Conservation (phyloP, 2,797 vertebrate species). For the Orientallactaga sibirica region DNA sequence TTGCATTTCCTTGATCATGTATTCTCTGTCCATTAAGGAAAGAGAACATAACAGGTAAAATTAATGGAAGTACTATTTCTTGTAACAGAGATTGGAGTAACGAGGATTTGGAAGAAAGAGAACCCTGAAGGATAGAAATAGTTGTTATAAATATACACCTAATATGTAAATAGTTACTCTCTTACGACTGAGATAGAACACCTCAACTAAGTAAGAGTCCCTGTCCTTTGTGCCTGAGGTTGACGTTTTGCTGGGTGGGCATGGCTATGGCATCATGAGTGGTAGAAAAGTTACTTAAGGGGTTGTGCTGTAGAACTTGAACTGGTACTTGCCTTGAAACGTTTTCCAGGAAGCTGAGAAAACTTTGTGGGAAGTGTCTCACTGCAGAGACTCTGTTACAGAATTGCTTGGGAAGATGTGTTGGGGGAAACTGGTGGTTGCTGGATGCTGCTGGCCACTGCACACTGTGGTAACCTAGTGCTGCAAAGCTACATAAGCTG, state of each 20-base stretch:
- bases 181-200: background rate
- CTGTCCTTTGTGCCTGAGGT: background rate
- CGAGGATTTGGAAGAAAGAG: background rate
- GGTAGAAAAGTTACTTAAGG: background rate
- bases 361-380: too few relatives aligned
- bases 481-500: background rate
- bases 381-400: background rate
- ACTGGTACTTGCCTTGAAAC: background rate
- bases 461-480: accelerated
- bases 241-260: background rate
- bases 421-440: background rate
- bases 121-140: background rate
- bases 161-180: background rate
- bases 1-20: background rate
- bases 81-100: background rate
- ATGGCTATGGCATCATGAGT: background rate
- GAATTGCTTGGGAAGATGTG: background rate
- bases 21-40: background rate
- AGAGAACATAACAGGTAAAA: constrained; percentile 7
- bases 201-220: background rate
- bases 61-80: background rate
- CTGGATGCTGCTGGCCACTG: background rate
- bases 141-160: background rate
- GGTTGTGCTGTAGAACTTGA: too few relatives aligned
- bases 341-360: background rate